Percentiles rank a stretch among this genome's conserved stretches.
phyloP scores from a whole-genome alignment of 2,113 vertebrate species.

The Erythrocercus mccallii region DNA sequence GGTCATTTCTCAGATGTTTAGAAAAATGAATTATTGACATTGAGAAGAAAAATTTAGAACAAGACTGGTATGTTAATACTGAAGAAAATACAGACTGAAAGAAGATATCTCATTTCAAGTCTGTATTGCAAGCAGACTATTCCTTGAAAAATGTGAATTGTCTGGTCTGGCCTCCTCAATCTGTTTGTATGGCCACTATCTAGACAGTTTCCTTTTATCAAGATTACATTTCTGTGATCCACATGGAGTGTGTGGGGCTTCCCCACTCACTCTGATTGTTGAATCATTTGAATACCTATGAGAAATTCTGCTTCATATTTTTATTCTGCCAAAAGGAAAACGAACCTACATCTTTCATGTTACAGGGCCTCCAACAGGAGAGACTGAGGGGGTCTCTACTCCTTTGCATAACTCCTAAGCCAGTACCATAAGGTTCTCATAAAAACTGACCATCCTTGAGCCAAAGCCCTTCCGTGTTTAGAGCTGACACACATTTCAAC shows the following conservation, averaged over 20 bases:
- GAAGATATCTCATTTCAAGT: not conserved
- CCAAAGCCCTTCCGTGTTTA: not conserved
- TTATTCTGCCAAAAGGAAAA: not conserved
- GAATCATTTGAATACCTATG: not conserved
- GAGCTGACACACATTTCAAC: not conserved
- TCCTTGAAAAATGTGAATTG: not conserved
- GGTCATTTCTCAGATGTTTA: not conserved
- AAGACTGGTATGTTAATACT: not conserved
- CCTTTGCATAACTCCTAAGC: not conserved
- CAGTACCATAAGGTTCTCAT: not conserved
- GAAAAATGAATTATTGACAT: not conserved
- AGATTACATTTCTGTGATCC: not conserved
- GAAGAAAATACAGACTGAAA: not conserved
- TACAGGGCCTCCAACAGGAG: not conserved
- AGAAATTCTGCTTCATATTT: not conserved
- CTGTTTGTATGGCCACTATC: not conserved
- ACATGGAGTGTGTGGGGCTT: rapidly evolving
- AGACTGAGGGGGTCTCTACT: not conserved
- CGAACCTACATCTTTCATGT: not conserved
- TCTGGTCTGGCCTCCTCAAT: not conserved
- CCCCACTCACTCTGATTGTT: rapidly evolving
- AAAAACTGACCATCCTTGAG: not conserved
- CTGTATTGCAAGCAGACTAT: not conserved
- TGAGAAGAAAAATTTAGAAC: not conserved
- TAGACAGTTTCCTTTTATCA: not conserved